Conservation (phyloP, 2,113 vertebrate genomes). For the Kobus ellipsiprymnus region DNA sequence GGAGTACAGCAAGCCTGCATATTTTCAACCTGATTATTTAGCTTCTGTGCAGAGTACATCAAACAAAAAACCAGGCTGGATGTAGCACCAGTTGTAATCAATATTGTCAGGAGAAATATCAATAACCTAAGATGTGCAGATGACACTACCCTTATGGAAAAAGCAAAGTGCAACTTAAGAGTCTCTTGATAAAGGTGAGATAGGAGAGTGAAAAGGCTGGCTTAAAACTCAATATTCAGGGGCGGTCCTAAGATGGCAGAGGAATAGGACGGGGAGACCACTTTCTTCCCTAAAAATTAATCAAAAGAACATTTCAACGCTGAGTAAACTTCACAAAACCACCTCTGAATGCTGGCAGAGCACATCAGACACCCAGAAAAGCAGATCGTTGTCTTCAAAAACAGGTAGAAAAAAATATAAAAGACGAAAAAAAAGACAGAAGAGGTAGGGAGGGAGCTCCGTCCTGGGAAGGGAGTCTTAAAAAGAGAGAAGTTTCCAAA, state of each 20-base stretch:
- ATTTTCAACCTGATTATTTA: neutral
- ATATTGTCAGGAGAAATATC: neutral
- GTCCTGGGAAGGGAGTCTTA: no score
- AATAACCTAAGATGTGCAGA: neutral
- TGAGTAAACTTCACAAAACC: no score
- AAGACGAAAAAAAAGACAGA: no score
- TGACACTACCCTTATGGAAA: neutral
- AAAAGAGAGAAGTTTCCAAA: no score
- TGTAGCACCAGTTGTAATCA: neutral
- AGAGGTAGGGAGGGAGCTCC: no score
- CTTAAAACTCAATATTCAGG: neutral
- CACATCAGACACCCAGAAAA: no score
- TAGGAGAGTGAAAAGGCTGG: neutral
- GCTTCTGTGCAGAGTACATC: neutral
- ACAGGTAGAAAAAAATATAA: no score
- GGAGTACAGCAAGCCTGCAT: neutral
- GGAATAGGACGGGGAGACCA: no score
- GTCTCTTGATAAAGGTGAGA: neutral
- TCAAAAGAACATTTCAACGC: no score
- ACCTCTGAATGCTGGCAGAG: no score
- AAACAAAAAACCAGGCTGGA: neutral
- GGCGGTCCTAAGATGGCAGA: rapidly evolving
- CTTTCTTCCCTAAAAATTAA: no score
- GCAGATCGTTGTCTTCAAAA: no score
- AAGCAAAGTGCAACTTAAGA: neutral